Conservation (phyloP, 2,888 invertebrate species). For the Liopterus haemorrhoidalis region DNA sequence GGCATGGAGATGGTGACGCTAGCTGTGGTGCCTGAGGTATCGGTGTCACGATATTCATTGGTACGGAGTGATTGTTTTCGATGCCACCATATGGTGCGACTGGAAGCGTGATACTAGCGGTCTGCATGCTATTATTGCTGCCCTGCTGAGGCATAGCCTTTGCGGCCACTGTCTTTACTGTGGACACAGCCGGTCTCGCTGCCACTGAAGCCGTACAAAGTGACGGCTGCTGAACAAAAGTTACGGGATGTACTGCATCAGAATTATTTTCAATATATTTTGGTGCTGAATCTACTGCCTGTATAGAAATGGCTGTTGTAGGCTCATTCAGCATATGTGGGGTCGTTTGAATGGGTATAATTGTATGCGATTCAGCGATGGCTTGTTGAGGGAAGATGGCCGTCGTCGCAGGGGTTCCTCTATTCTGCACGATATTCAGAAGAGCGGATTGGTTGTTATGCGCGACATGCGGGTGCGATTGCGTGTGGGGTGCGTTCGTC, state of each 20-base stretch:
- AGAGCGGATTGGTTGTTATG: conserved; percentile 17
- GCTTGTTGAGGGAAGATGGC: conserved; percentile 1
- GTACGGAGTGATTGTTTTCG: conserved; percentile 61
- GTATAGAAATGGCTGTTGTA: background rate
- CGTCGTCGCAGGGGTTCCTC: conserved; percentile 4
- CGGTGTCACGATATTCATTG: conserved; percentile 67
- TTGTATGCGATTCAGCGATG: conserved; percentile 4
- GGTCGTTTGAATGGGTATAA: conserved; percentile 8
- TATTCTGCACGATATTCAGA: conserved; percentile 16
- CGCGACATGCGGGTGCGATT: conserved; percentile 25
- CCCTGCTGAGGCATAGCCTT: no score
- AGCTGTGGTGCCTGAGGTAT: conserved; percentile 52
- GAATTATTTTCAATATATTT: background rate
- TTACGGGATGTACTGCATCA: conserved; percentile 1
- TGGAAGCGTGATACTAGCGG: conserved; percentile 54
- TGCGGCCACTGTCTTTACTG: no score
- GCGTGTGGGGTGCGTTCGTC: conserved; percentile 27
- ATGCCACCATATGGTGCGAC: conserved; percentile 50
- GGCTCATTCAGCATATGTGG: conserved; percentile 3
- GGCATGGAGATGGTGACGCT: no score
- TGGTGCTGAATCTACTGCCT: background rate
- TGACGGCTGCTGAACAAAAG: no score
- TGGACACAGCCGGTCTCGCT: no score
- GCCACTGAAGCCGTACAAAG: no score
- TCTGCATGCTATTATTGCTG: conserved; percentile 27